Conservation (phyloP, 2,888 invertebrate genomes). For the Sepiola atlantica region DNA sequence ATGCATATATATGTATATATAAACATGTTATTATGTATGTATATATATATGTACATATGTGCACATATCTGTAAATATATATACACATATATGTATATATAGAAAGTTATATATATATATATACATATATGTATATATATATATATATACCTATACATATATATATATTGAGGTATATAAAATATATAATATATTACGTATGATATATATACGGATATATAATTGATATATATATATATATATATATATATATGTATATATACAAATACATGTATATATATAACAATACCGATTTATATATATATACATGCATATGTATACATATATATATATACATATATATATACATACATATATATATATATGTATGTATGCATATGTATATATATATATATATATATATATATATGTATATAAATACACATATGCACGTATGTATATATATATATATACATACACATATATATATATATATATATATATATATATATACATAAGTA, state of each 20-base stretch:
- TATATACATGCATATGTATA: not conserved
- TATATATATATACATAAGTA: slow-evolving; percentile 42
- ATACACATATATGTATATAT: not conserved
- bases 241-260: too few relatives aligned
- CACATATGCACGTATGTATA: not conserved
- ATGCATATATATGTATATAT: not conserved
- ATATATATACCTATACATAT: not conserved
- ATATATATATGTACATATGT: too few relatives aligned
- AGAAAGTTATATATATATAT: not conserved
- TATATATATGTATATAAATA: not conserved
- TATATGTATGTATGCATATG: not conserved
- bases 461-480: not conserved
- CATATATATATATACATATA: not conserved
- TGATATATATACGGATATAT: not conserved
- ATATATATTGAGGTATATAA: not conserved
- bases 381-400: not conserved
- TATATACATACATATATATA: not conserved
- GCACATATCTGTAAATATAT: not conserved
- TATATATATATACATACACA: not conserved
- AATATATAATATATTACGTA: not conserved
- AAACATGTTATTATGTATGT: not conserved
- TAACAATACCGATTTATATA: not conserved
- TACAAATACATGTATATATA: too few relatives aligned
- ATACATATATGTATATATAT: not conserved
- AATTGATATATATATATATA: too few relatives aligned